Conservation (phyloP, 2,888 invertebrate genomes). For the Sussaba pulchella region DNA sequence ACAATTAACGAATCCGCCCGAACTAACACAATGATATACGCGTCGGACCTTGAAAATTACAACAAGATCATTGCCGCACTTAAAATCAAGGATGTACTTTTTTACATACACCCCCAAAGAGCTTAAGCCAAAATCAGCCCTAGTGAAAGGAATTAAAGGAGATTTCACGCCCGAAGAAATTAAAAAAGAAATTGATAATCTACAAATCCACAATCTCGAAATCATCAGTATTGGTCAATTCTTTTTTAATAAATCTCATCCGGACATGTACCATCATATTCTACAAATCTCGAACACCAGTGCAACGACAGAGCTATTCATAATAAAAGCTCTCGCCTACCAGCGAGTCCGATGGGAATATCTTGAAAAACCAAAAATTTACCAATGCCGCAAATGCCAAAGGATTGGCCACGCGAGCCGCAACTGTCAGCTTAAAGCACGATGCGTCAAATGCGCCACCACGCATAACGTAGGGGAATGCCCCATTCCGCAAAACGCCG, state of each 20-base stretch:
- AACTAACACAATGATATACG: background rate
- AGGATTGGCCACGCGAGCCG: slow-evolving; percentile 44
- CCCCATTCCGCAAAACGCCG: background rate
- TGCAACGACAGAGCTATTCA: background rate
- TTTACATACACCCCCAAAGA: slow-evolving; percentile 14
- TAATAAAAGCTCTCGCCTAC: background rate
- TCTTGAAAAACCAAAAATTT: slow-evolving; percentile 9
- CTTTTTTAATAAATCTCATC: background rate
- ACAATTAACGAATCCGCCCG: background rate
- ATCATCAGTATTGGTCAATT: slow-evolving; percentile 7
- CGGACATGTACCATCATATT: background rate
- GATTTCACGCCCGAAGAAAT: slow-evolving; percentile 12
- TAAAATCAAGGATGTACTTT: background rate
- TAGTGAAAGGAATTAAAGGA: slow-evolving; percentile 19
- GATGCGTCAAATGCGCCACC: slow-evolving; percentile 48
- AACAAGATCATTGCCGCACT: background rate
- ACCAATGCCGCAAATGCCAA: slow-evolving; percentile 55
- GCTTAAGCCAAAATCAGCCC: background rate
- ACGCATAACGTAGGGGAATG: slow-evolving; percentile 26
- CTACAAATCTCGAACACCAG: slow-evolving; percentile 24
- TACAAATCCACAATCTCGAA: background rate
- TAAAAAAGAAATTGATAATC: background rate
- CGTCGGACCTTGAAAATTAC: background rate
- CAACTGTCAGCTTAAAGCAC: slow-evolving; percentile 30
- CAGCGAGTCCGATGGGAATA: slow-evolving; percentile 30